Base-by-base conservation (phyloP, 2,888 invertebrate genomes). In the Furcula furcula region DNA sequence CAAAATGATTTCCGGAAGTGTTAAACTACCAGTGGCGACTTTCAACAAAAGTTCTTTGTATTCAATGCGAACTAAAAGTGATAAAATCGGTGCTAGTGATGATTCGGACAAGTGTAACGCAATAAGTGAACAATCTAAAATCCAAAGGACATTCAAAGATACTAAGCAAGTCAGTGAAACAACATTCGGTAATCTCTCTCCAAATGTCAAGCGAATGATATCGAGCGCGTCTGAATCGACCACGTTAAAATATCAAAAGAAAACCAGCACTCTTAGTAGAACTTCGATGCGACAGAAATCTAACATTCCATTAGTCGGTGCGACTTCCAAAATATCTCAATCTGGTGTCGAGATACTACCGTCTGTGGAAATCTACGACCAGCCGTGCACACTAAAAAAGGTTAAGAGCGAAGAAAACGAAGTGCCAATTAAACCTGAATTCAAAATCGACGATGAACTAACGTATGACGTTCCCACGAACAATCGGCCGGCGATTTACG, bases 151-250 rank as follows among this genome's bases (percentile, higher is more conserved):
- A 48, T 65, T 80, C 34, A 80, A 72, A 58, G 86, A 86, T 42
- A 55, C 53, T 11, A 80, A 79, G 55, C 65, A 52, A 42, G 33
- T 36, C 18, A 22, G 64, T 56, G 65, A 84, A 34, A 58, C 74
- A 1, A 65, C 85, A 27, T 91, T 92, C 60, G 89, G 89, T 34
- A 89, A 90, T 59, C 76, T 92, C 7, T 92, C 92, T 10, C 91
- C 91, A 3, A 91, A 91, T 57, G 92, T 92, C 3, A 91, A 91
- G 65, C 80, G 92, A 46, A 91, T 92, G 78, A 82, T 92, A 43
- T 90, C 91, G 2, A 85, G 91, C 67, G 90, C 91, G 6, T 66
- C 77, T 1, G 84, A 84, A 45, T 74, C 79, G 1, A 83, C 80
- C 23, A 76, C 78, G 41, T 69, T 78, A 45, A 87, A 85, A 51